Conservation (phyloP, 1,140 invertebrate genomes). For the Drosophila tristis region DNA sequence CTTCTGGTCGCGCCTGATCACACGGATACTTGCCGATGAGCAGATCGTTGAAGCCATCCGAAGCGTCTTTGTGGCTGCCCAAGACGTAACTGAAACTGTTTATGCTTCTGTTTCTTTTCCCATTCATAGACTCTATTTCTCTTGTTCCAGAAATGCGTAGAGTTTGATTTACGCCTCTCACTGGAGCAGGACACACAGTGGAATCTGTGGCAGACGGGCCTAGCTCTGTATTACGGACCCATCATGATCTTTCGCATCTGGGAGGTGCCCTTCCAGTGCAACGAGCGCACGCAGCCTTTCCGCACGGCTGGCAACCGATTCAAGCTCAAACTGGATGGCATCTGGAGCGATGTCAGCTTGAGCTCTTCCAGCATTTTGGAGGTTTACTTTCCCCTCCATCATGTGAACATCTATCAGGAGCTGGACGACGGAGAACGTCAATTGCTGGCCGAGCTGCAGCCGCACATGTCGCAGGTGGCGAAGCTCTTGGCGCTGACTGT, state of each 20-base stretch:
- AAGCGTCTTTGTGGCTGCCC: slow-evolving; percentile 52
- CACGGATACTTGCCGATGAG: slow-evolving; percentile 95
- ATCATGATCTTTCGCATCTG: slow-evolving; percentile 92
- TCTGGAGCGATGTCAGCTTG: slow-evolving; percentile 94
- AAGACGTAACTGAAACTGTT: slow-evolving; percentile 52
- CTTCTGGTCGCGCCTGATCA: slow-evolving; percentile 98
- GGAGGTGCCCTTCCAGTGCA: slow-evolving; percentile 90
- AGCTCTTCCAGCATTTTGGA: slow-evolving; percentile 93
- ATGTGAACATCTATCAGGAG: slow-evolving; percentile 62
- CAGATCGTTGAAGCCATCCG: slow-evolving; percentile 92
- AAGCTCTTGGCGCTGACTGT: slow-evolving; percentile 96
- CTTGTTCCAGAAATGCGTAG: slow-evolving; percentile 63
- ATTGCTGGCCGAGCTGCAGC: slow-evolving; percentile 85
- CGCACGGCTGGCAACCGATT: slow-evolving; percentile 86
- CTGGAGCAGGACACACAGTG: slow-evolving; percentile 87
- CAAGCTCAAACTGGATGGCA: slow-evolving; percentile 91
- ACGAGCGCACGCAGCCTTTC: slow-evolving; percentile 85
- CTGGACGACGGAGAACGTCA: slow-evolving; percentile 56
- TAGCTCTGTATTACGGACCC: slow-evolving; percentile 93
- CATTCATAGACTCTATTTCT: neutral
- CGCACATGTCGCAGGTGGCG: slow-evolving; percentile 91
- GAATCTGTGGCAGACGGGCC: slow-evolving; percentile 97
- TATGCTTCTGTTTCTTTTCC: neutral
- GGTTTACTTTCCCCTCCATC: slow-evolving; percentile 90
- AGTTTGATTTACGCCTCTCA: slow-evolving; percentile 73